A percentile compares a stretch with the other conserved stretches of the same genome.
phyloP scores from a whole-genome alignment of 2,113 vertebrate genomes.

The Telmatochromis brachygnathus region DNA sequence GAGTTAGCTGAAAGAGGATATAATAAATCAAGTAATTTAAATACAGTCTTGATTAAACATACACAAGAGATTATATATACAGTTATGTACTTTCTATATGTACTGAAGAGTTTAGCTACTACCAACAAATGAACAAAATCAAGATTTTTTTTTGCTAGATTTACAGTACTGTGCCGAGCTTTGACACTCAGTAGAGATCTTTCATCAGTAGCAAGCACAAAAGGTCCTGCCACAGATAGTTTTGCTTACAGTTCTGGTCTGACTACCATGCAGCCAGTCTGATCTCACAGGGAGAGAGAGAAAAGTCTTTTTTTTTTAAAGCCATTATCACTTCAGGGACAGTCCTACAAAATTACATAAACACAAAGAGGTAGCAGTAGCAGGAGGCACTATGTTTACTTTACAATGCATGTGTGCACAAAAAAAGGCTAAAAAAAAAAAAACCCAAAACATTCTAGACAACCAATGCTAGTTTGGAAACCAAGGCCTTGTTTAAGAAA shows the following conservation, averaged over 20 bases:
- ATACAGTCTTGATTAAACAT: background rate
- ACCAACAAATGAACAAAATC: background rate
- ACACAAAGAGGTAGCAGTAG: background rate
- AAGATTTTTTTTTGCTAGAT: background rate
- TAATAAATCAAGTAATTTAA: background rate
- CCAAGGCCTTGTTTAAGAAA: background rate
- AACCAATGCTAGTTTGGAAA: background rate
- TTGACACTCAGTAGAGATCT: background rate
- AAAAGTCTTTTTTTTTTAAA: background rate
- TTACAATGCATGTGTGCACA: background rate
- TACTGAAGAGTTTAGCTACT: background rate
- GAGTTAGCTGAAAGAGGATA: constrained; percentile 66
- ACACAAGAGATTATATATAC: background rate
- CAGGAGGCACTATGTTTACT: background rate
- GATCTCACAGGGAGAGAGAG: background rate
- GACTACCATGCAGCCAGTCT: background rate
- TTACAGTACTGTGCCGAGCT: background rate
- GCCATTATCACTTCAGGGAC: background rate
- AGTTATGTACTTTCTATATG: background rate
- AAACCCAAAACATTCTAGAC: fast-evolving
- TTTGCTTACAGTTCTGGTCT: background rate
- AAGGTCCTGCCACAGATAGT: background rate
- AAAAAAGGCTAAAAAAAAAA: background rate
- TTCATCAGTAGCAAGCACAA: background rate
- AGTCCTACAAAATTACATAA: background rate